Evolutionary conservation across 2,113 vertebrate species (phyloP).

Genomic region (Elgaria multicarinata): DNA sequence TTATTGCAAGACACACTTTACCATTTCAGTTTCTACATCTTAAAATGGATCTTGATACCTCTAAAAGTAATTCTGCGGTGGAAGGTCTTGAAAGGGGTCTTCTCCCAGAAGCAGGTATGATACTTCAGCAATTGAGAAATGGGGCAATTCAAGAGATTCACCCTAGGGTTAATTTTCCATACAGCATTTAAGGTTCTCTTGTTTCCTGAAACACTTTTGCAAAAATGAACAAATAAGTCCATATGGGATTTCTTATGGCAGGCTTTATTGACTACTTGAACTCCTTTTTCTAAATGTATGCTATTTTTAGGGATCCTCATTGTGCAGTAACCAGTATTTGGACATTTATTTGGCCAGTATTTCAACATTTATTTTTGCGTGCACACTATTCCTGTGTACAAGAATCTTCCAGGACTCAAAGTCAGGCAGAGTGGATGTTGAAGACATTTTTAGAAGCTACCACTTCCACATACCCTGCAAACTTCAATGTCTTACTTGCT

Average conservation of each 20-base stretch:
- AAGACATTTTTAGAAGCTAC: too few species aligned
- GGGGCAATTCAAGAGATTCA: too few species aligned
- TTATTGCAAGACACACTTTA: neutral
- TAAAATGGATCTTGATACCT: neutral
- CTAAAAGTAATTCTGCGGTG: accelerated
- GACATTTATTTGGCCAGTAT: too few species aligned
- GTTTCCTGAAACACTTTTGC: neutral
- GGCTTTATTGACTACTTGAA: neutral
- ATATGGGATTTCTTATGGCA: neutral
- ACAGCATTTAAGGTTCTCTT: neutral
- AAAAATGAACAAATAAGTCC: neutral
- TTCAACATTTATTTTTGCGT: too few species aligned
- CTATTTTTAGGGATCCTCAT: neutral
- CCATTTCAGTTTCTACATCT: neutral
- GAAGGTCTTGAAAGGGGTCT: neutral
- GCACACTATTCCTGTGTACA: too few species aligned
- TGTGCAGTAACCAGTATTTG: neutral
- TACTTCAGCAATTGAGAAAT: neutral
- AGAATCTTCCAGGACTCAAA: too few species aligned
- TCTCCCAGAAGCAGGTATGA: neutral
- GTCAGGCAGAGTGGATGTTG: too few species aligned
- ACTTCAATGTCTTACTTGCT: too few species aligned
- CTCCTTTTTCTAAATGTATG: neutral
- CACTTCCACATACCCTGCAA: too few species aligned
- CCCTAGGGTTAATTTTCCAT: neutral